Percentiles rank a stretch among this genome's conserved stretches.
Evolutionary conservation across 1,140 invertebrate genomes (phyloP).

Genomic region (Heliconius melpomene): DNA sequence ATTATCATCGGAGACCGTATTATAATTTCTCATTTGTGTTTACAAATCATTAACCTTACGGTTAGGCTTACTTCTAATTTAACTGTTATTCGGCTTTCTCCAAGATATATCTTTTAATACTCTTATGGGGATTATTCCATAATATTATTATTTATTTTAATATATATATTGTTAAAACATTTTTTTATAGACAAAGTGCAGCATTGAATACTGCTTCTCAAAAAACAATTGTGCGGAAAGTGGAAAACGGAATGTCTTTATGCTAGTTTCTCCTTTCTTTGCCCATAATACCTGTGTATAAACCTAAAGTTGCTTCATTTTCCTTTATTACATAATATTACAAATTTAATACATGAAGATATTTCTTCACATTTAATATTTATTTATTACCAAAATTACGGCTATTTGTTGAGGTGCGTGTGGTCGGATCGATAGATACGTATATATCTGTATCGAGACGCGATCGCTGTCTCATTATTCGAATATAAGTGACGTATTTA

Average conservation of each 20-base stretch:
- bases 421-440: constrained; percentile 18
- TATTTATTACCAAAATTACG: neutral
- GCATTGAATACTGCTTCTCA: too few relatives aligned
- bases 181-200: too few relatives aligned
- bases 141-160: too few relatives aligned
- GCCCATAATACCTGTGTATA: neutral
- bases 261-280: too few relatives aligned
- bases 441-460: constrained; percentile 14
- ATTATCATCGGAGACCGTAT: constrained; percentile 34
- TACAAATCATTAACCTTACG: constrained; percentile 2
- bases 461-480: constrained; percentile 33
- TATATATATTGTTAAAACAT: too few relatives aligned
- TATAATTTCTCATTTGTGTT: constrained; percentile 35
- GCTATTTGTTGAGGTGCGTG: neutral
- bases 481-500: constrained; percentile 56
- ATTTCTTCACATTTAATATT: too few relatives aligned
- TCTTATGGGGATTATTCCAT: too few relatives aligned
- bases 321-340: neutral
- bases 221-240: too few relatives aligned
- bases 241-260: too few relatives aligned
- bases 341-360: neutral
- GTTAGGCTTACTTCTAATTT: neutral
- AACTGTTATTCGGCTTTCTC: neutral
- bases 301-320: neutral
- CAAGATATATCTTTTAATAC: neutral